A percentile compares a stretch with the other conserved stretches of the same genome.
phyloP scores from a whole-genome alignment of 2,888 invertebrate genomes.

The Ashinkailepas kermadecensis region DNA sequence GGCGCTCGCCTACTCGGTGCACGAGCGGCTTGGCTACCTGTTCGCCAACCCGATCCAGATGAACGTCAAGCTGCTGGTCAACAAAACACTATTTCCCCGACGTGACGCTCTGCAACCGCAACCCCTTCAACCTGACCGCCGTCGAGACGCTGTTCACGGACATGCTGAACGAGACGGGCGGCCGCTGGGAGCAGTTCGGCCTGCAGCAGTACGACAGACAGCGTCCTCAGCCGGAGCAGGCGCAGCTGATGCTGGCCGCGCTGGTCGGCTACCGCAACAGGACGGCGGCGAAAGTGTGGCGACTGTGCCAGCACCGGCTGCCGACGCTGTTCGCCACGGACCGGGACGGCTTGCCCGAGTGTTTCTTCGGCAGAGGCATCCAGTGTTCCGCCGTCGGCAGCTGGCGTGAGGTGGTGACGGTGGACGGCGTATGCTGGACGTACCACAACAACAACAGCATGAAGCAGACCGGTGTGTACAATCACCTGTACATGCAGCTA shows the following conservation, averaged over 20 bases:
- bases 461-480: constrained; percentile 9
- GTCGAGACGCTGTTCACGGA: background rate
- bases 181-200: background rate
- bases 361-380: constrained; percentile 1
- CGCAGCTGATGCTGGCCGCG: background rate
- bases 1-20: background rate
- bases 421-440: constrained; percentile 8
- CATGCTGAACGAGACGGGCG: background rate
- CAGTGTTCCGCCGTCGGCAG: background rate
- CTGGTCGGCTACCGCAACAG: background rate
- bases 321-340: background rate
- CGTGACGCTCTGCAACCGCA: background rate
- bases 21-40: constrained; percentile 2
- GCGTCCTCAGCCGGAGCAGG: background rate
- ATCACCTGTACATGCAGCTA: constrained; percentile 10
- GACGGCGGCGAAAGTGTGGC: background rate
- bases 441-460: constrained; percentile 20
- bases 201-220: background rate
- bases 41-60: constrained; percentile 17
- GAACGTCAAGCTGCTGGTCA: constrained; percentile 16
- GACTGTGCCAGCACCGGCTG: background rate
- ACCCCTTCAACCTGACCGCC: background rate
- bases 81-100: background rate
- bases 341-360: background rate
- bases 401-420: constrained; percentile 15